Percentiles rank a stretch among this genome's conserved stretches.
Evolutionary conservation across 1,140 invertebrate species (phyloP).

Genomic region (Mizuhopecten yessoensis): DNA sequence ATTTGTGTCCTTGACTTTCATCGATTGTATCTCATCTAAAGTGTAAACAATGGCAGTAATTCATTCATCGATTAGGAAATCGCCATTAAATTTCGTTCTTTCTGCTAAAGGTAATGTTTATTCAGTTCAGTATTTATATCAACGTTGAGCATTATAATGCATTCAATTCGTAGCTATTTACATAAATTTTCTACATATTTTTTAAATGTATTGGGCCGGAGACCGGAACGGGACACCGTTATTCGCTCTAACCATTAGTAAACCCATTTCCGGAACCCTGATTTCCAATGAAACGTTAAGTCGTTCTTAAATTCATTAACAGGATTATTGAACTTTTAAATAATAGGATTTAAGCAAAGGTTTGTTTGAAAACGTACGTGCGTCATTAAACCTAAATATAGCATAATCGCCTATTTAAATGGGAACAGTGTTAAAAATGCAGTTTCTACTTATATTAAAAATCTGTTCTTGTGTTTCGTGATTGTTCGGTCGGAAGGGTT

Average conservation of each 20-base stretch:
- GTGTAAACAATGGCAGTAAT: not conserved
- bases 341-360: not conserved
- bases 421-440: not conserved
- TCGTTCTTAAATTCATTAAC: constrained; percentile 1
- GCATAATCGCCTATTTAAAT: not conserved
- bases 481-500: too few species aligned
- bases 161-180: not conserved
- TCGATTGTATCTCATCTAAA: not conserved
- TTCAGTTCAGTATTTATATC: not conserved
- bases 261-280: not conserved
- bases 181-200: not conserved
- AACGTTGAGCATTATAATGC: constrained; percentile 21
- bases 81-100: not conserved
- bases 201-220: not conserved
- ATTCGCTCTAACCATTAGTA: not conserved
- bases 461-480: too few species aligned
- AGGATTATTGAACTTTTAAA: not conserved
- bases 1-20: not conserved
- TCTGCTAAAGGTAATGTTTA: constrained; percentile 2
- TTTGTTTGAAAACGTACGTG: not conserved
- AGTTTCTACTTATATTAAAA: not conserved
- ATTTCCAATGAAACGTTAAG: not conserved
- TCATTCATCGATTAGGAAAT: not conserved
- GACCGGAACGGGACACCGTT: not conserved
- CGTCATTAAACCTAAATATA: not conserved